phyloP scores from a whole-genome alignment of 2,797 vertebrate species.

The Novumbra hubbsi region DNA sequence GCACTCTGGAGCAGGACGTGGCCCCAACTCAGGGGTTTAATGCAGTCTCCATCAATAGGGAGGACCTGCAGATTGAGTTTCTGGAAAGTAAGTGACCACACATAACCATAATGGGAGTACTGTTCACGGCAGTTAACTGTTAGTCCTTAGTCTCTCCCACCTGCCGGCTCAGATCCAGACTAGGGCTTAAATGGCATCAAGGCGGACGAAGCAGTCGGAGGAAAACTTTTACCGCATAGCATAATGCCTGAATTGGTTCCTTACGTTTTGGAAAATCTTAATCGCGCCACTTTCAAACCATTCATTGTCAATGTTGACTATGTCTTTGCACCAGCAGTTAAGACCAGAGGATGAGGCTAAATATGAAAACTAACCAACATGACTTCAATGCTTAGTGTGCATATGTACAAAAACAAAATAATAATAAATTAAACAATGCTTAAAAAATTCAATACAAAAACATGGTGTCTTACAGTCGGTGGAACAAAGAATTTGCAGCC shows the following conservation, averaged over 20 bases:
- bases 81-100: conserved; percentile 84
- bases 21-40: conserved; percentile 86
- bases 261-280: too few species aligned
- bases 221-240: too few species aligned
- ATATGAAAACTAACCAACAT: background rate
- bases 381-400: background rate
- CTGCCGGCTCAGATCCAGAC: too few species aligned
- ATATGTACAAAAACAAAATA: background rate
- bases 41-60: conserved; percentile 80
- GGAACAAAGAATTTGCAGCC: conserved; percentile 81
- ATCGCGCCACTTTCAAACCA: too few species aligned
- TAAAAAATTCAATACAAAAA: background rate
- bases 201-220: too few species aligned
- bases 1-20: conserved; percentile 73
- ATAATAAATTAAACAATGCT: background rate
- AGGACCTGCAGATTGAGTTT: conserved; percentile 82
- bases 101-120: background rate
- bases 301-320: too few species aligned
- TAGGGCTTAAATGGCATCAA: too few species aligned
- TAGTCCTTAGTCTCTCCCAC: too few species aligned
- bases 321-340: too few species aligned
- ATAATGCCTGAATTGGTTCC: too few species aligned
- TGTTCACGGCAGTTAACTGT: background rate
- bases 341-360: background rate
- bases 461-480: conserved; percentile 75